Percentiles rank a stretch among this genome's conserved stretches.
Evolutionary conservation across 37 sponge, comb jelly and placozoan species (phyloP).

Genomic region (Cliona cf. orientalis): DNA sequence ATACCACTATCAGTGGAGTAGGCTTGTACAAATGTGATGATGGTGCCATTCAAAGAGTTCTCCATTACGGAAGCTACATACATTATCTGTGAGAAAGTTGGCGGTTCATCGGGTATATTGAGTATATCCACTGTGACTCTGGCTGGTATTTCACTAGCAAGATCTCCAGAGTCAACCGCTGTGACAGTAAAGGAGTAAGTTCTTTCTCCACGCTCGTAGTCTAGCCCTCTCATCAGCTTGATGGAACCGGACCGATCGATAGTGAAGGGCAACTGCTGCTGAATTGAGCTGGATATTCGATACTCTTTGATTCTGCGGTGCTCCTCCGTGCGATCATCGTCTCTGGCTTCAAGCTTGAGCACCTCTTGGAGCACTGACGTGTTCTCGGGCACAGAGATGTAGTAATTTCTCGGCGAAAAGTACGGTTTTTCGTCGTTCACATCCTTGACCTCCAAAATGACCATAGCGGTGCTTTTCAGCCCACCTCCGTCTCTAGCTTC

Average conservation of each 20-base stretch:
- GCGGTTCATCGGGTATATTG: slow-evolving; percentile 61
- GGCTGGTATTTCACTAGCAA: slow-evolving; percentile 40
- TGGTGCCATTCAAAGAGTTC: slow-evolving; percentile 16
- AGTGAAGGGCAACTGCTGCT: slow-evolving; percentile 36
- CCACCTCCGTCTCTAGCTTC: slow-evolving; percentile 57
- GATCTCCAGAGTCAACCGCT: slow-evolving; percentile 58
- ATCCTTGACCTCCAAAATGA: slow-evolving; percentile 46
- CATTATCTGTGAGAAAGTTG: slow-evolving; percentile 18
- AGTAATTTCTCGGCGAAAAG: slow-evolving; percentile 15
- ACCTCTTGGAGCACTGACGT: slow-evolving; percentile 1
- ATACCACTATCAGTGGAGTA: slow-evolving; percentile 40
- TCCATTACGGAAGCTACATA: slow-evolving; percentile 37
- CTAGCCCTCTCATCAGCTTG: slow-evolving; percentile 12
- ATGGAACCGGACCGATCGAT: slow-evolving; percentile 31
- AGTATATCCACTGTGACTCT: slow-evolving; percentile 34
- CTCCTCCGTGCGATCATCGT: slow-evolving; percentile 21
- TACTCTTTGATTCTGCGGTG: slow-evolving; percentile 20
- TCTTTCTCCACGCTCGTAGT: slow-evolving; percentile 55
- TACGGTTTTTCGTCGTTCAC: slow-evolving; percentile 63
- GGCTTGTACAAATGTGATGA: slow-evolving; percentile 19
- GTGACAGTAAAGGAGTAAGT: slow-evolving; percentile 39
- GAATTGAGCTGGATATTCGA: not conserved
- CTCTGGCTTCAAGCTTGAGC: slow-evolving; percentile 27
- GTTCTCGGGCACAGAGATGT: slow-evolving; percentile 43
- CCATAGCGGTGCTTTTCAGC: slow-evolving; percentile 12